These are phyloP conservation scores for Blastobasis lacticolella DNA, from an alignment of 2,888 invertebrate species.

Conservation along the genomic window DNA sequence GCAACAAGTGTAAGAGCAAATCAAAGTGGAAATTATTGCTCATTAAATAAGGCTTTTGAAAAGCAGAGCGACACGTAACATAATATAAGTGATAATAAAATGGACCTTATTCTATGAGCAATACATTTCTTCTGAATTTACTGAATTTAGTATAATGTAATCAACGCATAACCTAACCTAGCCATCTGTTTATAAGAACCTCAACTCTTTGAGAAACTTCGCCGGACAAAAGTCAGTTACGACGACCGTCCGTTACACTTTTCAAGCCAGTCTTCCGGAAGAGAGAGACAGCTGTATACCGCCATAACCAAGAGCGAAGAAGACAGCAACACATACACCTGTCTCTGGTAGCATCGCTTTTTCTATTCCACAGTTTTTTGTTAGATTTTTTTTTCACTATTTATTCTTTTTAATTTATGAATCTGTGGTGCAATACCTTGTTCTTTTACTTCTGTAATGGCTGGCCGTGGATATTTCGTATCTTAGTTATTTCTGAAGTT, in stretches of 20 bases:
- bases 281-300: conserved; percentile 33
- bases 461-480: conserved; percentile 12
- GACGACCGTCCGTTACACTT: conserved; percentile 65
- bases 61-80: too few species aligned
- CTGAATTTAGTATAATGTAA: too few species aligned
- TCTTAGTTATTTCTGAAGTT: not conserved
- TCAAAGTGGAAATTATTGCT: too few species aligned
- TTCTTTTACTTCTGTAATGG: too few species aligned
- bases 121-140: too few species aligned
- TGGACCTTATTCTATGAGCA: too few species aligned
- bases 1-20: too few species aligned
- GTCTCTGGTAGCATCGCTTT: conserved; percentile 39
- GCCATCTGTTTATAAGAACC: not conserved
- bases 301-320: conserved; percentile 15
- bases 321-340: conserved; percentile 47
- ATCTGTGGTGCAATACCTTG: conserved; percentile 47
- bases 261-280: conserved; percentile 52
- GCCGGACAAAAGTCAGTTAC: conserved; percentile 62
- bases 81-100: too few species aligned
- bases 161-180: too few species aligned
- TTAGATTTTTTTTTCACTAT: conserved; percentile 20
- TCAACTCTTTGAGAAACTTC: conserved; percentile 37
- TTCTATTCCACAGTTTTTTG: conserved; percentile 20
- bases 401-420: conserved; percentile 43
- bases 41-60: too few species aligned